These are phyloP conservation scores for Nemotelus nigrinus DNA, from an alignment of 2,888 invertebrate genomes.

Conservation along the genomic window DNA sequence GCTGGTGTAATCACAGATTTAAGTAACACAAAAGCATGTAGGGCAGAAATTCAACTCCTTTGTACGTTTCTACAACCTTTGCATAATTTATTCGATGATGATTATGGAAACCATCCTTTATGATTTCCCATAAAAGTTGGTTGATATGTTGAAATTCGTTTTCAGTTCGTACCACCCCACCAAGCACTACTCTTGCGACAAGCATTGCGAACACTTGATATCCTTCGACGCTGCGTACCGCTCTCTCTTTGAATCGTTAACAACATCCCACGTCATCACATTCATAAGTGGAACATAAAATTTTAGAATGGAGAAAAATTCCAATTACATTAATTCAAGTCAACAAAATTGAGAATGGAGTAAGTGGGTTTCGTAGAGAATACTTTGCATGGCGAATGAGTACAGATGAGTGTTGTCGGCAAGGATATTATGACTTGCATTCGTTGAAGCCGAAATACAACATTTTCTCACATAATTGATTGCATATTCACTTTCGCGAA, in stretches of 20 bases:
- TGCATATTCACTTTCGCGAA: no score
- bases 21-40: constrained; percentile 28
- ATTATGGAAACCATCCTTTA: constrained; percentile 45
- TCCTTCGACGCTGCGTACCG: neutral
- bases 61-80: constrained; percentile 46
- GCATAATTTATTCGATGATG: constrained; percentile 47
- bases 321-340: constrained; percentile 46
- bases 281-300: constrained; percentile 45
- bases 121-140: constrained; percentile 41
- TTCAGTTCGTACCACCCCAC: neutral
- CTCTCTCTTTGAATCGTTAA: constrained; percentile 22
- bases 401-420: no score
- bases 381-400: neutral
- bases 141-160: constrained; percentile 44
- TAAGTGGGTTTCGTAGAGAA: neutral
- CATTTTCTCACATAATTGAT: no score
- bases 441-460: no score
- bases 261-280: constrained; percentile 42
- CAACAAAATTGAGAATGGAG: constrained; percentile 16
- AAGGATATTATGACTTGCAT: no score
- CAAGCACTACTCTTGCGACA: neutral
- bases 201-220: constrained; percentile 19
- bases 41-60: constrained; percentile 37
- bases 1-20: constrained; percentile 41
- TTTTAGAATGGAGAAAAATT: constrained; percentile 35